Base-by-base conservation (phyloP, 2,113 vertebrate genomes). In the Microcebus griseorufus region DNA sequence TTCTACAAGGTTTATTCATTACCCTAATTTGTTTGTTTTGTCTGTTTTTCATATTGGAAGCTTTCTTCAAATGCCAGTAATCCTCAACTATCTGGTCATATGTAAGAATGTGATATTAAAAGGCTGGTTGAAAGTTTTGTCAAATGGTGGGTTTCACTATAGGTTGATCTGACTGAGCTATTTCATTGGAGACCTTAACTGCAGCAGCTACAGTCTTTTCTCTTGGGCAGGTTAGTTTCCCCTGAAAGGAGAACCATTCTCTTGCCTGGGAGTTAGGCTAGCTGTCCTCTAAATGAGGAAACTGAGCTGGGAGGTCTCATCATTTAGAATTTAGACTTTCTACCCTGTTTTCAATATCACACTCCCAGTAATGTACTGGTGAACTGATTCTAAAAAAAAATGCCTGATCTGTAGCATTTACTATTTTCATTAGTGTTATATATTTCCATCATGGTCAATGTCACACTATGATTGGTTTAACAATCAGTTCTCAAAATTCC, bases 61-160 rank as follows among this genome's bases (percentile, higher is more conserved):
- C n/a, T 88, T 80, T 88, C n/a, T 96, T 72, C 69, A 92, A 89
- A 58, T 89, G 62, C 34, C 79, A 91, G 32, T 78, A 27, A 86
- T 82, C n/a, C 60, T 86, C 78, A 95, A 34, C 32, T 48, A 58
- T 39, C 39, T 85, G 12, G 51, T 76, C 25, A 34, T 73, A 89
- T 70, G 91, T 90, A 67, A 93, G 16, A 93, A 76, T 70, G n/a
- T 70, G 32, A 39, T 83, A 51, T 48, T 94, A 55, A 94, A 79
- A 69, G 69, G 17, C 22, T 55, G 14, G 4, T n/a, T 86, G 29
- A 80, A 93, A 65, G n/a, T 67, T 90, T 45, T 87, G 48, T 65
- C 37, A 73, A 82, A 72, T 48, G 39, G 42, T 88, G 20, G 76
- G 2, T 81, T 84, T 96, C 20, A n/a, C 29, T 72, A 34, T 70